These are phyloP conservation scores for Diploptera punctata DNA, from an alignment of 2,888 invertebrate genomes.

Conservation along the genomic window DNA sequence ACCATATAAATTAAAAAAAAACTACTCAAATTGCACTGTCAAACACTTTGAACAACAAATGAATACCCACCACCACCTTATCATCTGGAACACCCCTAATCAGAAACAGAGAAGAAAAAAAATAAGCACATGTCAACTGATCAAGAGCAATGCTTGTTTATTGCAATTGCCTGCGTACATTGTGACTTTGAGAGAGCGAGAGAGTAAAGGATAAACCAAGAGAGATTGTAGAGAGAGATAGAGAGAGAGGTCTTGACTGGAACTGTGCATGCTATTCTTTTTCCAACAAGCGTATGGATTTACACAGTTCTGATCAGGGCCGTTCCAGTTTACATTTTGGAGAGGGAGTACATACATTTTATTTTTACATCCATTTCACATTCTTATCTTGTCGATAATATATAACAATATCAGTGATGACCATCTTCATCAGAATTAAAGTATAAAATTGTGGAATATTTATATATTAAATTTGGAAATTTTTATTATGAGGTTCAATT, in stretches of 20 bases:
- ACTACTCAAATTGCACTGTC: too few relatives aligned
- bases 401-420: too few relatives aligned
- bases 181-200: conserved; percentile 22
- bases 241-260: conserved; percentile 24
- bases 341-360: conserved; percentile 2
- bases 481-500: too few relatives aligned
- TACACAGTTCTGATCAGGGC: conserved; percentile 31
- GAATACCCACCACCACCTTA: conserved; percentile 49
- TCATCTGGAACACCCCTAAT: conserved; percentile 58
- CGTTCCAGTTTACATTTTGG: conserved; percentile 28
- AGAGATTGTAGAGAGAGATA: conserved; percentile 10
- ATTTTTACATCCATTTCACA: neutral
- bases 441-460: too few relatives aligned
- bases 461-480: too few relatives aligned
- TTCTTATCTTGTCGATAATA: too few relatives aligned
- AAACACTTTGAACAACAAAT: conserved; percentile 13
- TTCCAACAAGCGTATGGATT: too few relatives aligned
- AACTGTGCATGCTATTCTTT: conserved; percentile 24
- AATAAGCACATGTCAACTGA: conserved; percentile 14
- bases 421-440: too few relatives aligned
- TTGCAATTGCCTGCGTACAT: conserved; percentile 38
- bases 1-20: neutral
- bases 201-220: conserved; percentile 19
- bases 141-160: conserved; percentile 38
- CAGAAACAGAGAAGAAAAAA: conserved; percentile 50